Base-by-base conservation (phyloP, 2,888 invertebrate genomes). In the Catocala nupta region DNA sequence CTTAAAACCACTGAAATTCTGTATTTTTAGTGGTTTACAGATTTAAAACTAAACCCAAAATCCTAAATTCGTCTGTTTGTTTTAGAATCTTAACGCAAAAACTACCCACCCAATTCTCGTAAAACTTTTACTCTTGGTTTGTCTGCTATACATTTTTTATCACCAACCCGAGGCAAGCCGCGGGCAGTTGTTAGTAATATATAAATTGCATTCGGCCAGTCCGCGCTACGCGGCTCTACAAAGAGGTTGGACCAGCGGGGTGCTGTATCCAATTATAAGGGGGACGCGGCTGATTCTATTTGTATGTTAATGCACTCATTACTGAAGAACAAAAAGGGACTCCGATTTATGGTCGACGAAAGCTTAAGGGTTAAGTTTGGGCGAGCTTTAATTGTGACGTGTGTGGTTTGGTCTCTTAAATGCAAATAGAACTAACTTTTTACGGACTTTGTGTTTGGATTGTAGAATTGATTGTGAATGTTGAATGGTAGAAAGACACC, bases 291-390 rank as follows among this genome's bases (percentile, higher is more conserved):
- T 86, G 87, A 86, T 89, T 90, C 92, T 92, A 93, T 94, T 91
- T 92, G 92, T 93, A 94, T 94, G 93, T 85, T 92, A 93, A 94
- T 94, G 81, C 82, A 84, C 93, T 93, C 93, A 93, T 93, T 93
- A 93, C 87, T 75, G 71, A 81, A 89, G 88, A 25, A 90, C 88
- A 88, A 89, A 90, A 90, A 90, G 86, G 86, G 87, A 55, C 68
- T 48, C 57, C 73, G 81, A 81, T 81, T 80, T 80, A 81, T 79
- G 81, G 82, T 81, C 62, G 55, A 71, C 82, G 79, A 77, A 80
- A 81, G 81, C 77, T 82, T 78, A 77, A 80, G 81, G 65, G 67
- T 69, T 71, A 65, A 43, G 39, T 55, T 50, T 13, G 34, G 53
- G 9, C 6, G 44, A 56, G 42, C 44, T 49, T 55, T 48, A 34